These are phyloP conservation scores for Yponomeuta cagnagella DNA, from an alignment of 2,888 invertebrate genomes.

Conservation along the genomic window DNA sequence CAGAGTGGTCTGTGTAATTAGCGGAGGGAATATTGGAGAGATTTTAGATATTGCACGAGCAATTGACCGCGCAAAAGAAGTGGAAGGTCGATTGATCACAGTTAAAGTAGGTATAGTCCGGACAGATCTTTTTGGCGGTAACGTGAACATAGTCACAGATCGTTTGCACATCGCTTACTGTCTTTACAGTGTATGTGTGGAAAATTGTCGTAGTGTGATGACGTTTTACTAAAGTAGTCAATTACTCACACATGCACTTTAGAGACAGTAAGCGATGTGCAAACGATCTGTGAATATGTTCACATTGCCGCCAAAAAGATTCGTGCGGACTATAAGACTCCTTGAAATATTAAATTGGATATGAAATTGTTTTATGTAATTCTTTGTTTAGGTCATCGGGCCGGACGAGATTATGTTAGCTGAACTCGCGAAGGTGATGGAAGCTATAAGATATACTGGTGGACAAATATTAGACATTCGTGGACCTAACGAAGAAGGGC, in stretches of 20 bases:
- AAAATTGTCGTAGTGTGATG: no score
- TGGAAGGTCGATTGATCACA: background rate
- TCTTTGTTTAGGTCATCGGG: background rate
- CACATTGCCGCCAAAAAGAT: no score
- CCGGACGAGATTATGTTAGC: background rate
- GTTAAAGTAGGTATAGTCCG: background rate
- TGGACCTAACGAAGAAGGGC: background rate
- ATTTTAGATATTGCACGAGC: conserved; percentile 16
- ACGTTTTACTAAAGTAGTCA: no score
- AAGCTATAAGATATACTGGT: background rate
- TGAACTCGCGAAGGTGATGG: background rate
- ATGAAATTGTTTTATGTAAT: background rate
- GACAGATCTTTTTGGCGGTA: no score
- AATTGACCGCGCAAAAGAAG: background rate
- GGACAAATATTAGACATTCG: background rate
- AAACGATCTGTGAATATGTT: no score
- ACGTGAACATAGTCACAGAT: no score
- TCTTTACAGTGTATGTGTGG: no score
- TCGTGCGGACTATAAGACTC: background rate
- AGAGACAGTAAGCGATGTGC: no score
- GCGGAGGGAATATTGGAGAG: conserved; percentile 40
- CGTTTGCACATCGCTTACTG: no score
- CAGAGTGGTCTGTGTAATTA: conserved; percentile 48
- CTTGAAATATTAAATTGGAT: background rate
- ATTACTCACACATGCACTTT: no score